Base-by-base conservation (phyloP, 2,888 invertebrate genomes). In the Lathronympha strigana region DNA sequence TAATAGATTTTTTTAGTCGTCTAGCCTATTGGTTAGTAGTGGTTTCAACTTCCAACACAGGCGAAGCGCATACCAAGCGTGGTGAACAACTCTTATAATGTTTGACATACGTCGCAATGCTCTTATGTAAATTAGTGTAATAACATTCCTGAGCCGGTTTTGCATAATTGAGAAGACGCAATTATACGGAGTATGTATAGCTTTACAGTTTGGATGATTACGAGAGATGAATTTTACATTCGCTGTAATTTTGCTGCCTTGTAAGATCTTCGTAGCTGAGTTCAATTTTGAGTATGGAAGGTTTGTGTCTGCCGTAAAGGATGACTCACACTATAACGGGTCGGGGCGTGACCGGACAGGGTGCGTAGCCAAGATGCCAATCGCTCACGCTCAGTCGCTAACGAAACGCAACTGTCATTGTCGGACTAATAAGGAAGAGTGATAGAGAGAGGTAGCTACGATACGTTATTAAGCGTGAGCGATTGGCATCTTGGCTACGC, bases 101-200 rank as follows among this genome's bases (percentile, higher is more conserved):
- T 64, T 60, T 60, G 53, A 64, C 64, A 60, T 60, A 58, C 45
- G 60, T 21, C 53, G 63, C 33, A 47, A 47, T 64, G 60, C 60
- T 60, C 64, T 64, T 38, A 64, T 64, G 64, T 64, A 60, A 60
- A 64, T 60, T 64, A 51, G 28, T 60, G 47, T 64, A 64, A 64
- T 64, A 60, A 60, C 64, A 53, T 64, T 64, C 58, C 53, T 60
- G 15, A 45, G 51, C 36, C 28, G 36, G 36, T 43, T 63, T 50
- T 60, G 64, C 64, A 64, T 64, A 64, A 64, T 64, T 64, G 64
- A 53, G 58, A 38, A 53, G 57, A 33, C 57, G 50, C 40, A 57
- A 58, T 63, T 63, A 63, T 51, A 63, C 43, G 31, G 19, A n/a
- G 53, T 54, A 33, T 36, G 17, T 40, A 55, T 43, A 57, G 43